These are phyloP conservation scores for Phacellophora camtschatica DNA, from an alignment of 30 jellyfish, hydroid and myxozoan species.

Conservation along the genomic window DNA sequence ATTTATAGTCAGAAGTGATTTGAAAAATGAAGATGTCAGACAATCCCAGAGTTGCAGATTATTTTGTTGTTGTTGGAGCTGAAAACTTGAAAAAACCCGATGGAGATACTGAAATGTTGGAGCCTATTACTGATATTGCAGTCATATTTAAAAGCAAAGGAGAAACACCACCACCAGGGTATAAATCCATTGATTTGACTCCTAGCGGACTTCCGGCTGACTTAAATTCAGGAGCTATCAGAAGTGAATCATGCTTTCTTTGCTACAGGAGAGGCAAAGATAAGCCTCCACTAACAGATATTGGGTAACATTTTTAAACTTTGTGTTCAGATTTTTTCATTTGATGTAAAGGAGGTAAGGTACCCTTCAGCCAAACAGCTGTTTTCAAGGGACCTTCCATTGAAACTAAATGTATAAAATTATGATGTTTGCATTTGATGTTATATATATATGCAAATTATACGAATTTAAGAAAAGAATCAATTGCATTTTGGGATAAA, in stretches of 20 bases:
- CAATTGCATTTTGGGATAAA: too few relatives aligned
- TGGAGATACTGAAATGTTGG: conserved; percentile 87
- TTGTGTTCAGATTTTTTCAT: neutral
- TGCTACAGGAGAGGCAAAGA: conserved; percentile 95
- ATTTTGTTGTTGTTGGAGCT: conserved; percentile 92
- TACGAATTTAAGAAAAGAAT: too few relatives aligned
- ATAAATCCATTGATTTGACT: conserved; percentile 83
- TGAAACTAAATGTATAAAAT: too few relatives aligned
- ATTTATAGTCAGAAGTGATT: too few relatives aligned
- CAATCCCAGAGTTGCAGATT: conserved; percentile 87
- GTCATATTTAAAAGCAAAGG: conserved; percentile 90
- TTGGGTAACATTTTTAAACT: conserved; percentile 63
- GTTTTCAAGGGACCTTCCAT: too few relatives aligned
- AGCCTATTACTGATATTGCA: conserved; percentile 90
- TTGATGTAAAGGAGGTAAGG: too few relatives aligned
- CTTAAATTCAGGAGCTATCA: conserved; percentile 83
- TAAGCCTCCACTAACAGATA: conserved; percentile 96
- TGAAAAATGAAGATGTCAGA: conserved; percentile 5
- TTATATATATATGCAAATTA: too few relatives aligned
- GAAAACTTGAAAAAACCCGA: conserved; percentile 86
- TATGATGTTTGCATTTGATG: too few relatives aligned
- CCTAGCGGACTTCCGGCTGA: conserved; percentile 86
- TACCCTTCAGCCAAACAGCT: too few relatives aligned
- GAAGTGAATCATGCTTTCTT: conserved; percentile 86
- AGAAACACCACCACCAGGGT: conserved; percentile 95